Evolutionary conservation across 1,140 invertebrate genomes (phyloP).

Genomic region (Anastatus disparis): DNA sequence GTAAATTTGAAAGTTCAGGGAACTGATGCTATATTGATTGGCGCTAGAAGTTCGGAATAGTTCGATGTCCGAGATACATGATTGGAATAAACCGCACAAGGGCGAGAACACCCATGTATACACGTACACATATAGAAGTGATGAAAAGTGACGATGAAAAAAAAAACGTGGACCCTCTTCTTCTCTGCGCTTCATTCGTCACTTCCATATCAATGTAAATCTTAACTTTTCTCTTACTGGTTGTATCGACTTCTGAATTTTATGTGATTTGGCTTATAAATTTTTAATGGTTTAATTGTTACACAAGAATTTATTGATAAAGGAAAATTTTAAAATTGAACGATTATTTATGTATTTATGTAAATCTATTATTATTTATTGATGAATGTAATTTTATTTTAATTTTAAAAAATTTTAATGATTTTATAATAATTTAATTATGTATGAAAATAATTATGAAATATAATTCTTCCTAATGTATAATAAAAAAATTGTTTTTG

Average conservation of each 20-base stretch:
- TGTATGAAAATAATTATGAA: no score
- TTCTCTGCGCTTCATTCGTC: slow-evolving; percentile 45
- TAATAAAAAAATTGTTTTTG: no score
- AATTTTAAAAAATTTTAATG: no score
- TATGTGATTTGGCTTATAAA: not conserved
- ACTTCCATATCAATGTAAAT: slow-evolving; percentile 35
- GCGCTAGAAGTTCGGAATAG: slow-evolving; percentile 48
- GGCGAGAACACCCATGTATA: slow-evolving; percentile 43
- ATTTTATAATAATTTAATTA: no score
- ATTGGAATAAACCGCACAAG: slow-evolving; percentile 54
- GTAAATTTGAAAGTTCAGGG: slow-evolving; percentile 36
- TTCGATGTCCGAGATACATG: slow-evolving; percentile 54
- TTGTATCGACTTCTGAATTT: slow-evolving; percentile 11
- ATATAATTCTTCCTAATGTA: no score
- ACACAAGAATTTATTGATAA: no score
- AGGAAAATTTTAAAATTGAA: no score
- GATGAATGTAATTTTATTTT: no score
- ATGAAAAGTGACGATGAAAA: slow-evolving; percentile 62
- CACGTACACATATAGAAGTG: no score
- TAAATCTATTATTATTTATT: no score
- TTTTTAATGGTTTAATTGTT: not conserved
- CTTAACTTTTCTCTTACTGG: slow-evolving; percentile 20
- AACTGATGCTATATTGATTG: slow-evolving; percentile 55
- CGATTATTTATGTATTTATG: no score
- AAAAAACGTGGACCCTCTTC: slow-evolving; percentile 42